These are phyloP conservation scores for Achroia grisella DNA, from an alignment of 1,140 invertebrate species.

Conservation along the genomic window DNA sequence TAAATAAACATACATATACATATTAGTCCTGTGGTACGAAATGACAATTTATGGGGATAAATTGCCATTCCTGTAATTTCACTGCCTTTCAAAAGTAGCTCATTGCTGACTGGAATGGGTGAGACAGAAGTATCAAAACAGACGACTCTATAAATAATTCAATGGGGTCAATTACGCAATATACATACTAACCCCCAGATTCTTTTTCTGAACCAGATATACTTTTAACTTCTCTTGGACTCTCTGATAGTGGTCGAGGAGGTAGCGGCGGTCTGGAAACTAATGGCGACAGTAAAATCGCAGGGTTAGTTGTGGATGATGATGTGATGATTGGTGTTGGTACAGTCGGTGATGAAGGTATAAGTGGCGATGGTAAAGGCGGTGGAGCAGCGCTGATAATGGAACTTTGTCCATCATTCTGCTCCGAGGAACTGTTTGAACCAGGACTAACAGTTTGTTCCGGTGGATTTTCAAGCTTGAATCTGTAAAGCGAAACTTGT, in stretches of 20 bases:
- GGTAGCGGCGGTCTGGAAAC: conserved; percentile 42
- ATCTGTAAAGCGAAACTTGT: conserved; percentile 31
- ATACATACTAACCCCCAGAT: conserved; percentile 34
- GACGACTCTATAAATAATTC: too few species aligned
- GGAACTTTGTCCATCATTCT: conserved; percentile 56
- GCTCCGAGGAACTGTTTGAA: conserved; percentile 65
- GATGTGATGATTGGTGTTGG: conserved; percentile 24
- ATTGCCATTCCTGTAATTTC: too few species aligned
- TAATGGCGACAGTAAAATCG: conserved; percentile 39
- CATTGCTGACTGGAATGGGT: too few species aligned
- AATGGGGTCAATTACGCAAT: too few species aligned
- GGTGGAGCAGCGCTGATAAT: conserved; percentile 44
- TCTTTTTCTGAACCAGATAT: conserved; percentile 40
- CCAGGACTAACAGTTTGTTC: conserved; percentile 63
- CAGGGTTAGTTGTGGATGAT: conserved; percentile 12
- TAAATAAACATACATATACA: too few species aligned
- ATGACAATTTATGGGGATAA: too few species aligned
- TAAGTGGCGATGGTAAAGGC: background rate
- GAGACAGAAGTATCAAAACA: too few species aligned
- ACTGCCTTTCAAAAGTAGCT: too few species aligned
- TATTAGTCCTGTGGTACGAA: too few species aligned
- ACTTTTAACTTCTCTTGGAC: conserved; percentile 47
- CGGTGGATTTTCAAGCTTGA: conserved; percentile 59
- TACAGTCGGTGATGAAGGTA: conserved; percentile 10
- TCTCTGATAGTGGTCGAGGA: conserved; percentile 32